Evolutionary conservation across 2,113 vertebrate species (phyloP).

Genomic region (Macheiramphus alcinus): DNA sequence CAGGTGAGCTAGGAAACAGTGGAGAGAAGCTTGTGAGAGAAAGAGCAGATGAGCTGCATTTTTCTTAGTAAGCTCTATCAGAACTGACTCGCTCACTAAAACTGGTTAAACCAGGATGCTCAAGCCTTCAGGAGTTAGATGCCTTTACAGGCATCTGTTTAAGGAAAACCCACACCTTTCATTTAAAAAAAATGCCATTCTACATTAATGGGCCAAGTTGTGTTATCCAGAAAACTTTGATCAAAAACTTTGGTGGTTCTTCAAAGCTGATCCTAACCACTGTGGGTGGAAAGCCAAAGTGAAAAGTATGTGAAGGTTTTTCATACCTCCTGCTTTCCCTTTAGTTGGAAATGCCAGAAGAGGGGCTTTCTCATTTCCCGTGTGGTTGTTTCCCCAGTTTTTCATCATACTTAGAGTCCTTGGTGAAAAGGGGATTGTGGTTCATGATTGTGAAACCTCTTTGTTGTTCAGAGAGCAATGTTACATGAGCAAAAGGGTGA

Average conservation of each 20-base stretch:
- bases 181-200: neutral
- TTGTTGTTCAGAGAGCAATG: neutral
- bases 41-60: neutral
- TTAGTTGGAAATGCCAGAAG: neutral
- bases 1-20: neutral
- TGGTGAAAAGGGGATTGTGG: neutral
- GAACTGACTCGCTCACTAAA: slow-evolving; percentile 23
- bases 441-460: neutral
- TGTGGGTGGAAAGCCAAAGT: slow-evolving; percentile 23
- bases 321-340: slow-evolving; percentile 7
- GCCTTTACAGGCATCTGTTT: slow-evolving; percentile 12
- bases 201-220: slow-evolving; percentile 16
- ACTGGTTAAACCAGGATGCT: slow-evolving; percentile 56
- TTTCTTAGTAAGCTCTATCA: neutral
- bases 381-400: neutral
- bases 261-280: slow-evolving; percentile 44
- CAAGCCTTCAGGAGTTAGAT: slow-evolving; percentile 1
- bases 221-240: slow-evolving; percentile 54
- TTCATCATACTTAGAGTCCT: neutral
- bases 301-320: slow-evolving; percentile 20
- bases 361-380: neutral
- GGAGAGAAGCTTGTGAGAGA: neutral
- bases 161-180: slow-evolving; percentile 51
- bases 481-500: neutral
- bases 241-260: slow-evolving; percentile 37